Percentiles rank a stretch among this genome's conserved stretches.
phyloP scores from a whole-genome alignment of 2,113 vertebrate genomes.

The Psilopsiagon aymara region DNA sequence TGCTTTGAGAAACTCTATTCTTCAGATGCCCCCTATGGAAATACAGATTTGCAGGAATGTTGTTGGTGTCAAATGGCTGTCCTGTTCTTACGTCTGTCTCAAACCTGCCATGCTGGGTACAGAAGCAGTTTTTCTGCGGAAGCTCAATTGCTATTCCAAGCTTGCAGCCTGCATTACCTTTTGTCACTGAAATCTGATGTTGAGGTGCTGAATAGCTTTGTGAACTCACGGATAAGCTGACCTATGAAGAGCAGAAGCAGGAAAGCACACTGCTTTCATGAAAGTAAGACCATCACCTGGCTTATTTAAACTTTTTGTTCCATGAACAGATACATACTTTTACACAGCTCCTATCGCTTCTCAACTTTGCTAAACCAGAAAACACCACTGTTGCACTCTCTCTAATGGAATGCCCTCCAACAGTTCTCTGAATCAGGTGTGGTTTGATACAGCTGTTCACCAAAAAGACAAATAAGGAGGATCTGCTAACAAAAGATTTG shows the following conservation, averaged over 20 bases:
- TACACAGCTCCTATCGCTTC: too few species aligned
- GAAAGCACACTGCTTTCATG: neutral
- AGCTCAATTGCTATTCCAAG: neutral
- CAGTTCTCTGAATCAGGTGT: neutral
- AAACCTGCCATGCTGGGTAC: neutral
- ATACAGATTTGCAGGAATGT: neutral
- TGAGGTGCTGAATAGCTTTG: neutral
- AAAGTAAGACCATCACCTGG: neutral
- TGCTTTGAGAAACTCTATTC: neutral
- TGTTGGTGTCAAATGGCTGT: neutral
- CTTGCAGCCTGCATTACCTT: neutral
- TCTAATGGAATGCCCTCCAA: neutral
- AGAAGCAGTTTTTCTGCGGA: neutral
- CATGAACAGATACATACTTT: neutral
- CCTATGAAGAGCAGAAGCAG: neutral
- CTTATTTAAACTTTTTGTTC: neutral
- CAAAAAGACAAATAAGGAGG: neutral
- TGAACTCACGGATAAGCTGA: neutral
- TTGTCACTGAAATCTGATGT: neutral
- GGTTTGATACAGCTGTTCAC: neutral
- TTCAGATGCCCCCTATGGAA: neutral
- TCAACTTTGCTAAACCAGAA: neutral
- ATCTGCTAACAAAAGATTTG: neutral
- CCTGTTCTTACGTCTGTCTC: neutral
- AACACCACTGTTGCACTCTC: accelerated